Evolutionary conservation across 1,140 invertebrate species (phyloP).

Genomic region (Halictus rubicundus): DNA sequence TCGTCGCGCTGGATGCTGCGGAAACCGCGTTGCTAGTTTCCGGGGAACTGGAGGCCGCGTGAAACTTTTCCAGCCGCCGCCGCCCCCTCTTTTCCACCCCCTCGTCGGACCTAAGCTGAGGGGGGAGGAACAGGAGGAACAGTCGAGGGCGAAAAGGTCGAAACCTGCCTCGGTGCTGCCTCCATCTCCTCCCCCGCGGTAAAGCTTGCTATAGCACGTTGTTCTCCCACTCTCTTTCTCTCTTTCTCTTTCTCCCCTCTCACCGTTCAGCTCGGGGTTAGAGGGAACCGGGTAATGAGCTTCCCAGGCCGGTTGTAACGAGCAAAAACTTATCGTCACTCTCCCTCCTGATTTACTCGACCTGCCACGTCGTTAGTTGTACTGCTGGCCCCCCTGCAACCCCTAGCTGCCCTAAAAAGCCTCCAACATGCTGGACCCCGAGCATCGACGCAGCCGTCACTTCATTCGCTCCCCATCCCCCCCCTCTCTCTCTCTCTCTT

Average conservation of each 20-base stretch:
- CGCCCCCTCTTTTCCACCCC: neutral
- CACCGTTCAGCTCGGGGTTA: conserved; percentile 38
- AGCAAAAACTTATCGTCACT: conserved; percentile 74
- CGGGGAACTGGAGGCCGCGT: neutral
- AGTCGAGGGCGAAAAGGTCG: conserved; percentile 57
- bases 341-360: conserved; percentile 72
- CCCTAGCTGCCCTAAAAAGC: conserved; percentile 47
- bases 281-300: conserved; percentile 67
- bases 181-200: neutral
- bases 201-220: neutral
- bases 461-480: neutral
- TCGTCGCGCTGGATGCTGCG: conserved; percentile 25
- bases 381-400: conserved; percentile 27
- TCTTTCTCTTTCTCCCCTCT: conserved; percentile 18
- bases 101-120: neutral
- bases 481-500: neutral
- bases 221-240: conserved; percentile 7
- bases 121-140: neutral
- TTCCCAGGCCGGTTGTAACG: conserved; percentile 71
- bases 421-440: conserved; percentile 31
- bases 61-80: conserved; percentile 32
- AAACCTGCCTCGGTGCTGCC: conserved; percentile 35
- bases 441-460: conserved; percentile 44
- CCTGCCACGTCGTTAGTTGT: conserved; percentile 68
- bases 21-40: conserved; percentile 15